Percentiles rank a stretch among this genome's conserved stretches.
Evolutionary conservation across 2,797 vertebrate species (phyloP).

Genomic region (Lindbergichthys nudifrons): DNA sequence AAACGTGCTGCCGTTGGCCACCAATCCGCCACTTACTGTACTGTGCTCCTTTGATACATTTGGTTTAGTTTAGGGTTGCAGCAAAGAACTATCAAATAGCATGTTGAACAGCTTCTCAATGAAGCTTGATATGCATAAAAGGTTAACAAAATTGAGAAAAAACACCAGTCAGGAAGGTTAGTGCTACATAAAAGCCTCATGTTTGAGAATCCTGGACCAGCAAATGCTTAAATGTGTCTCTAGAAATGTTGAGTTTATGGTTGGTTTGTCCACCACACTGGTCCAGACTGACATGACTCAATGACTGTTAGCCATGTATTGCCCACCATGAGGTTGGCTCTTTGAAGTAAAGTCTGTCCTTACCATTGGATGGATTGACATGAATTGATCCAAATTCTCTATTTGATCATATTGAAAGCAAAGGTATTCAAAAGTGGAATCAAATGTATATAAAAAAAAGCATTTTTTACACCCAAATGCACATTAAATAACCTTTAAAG

Average conservation of each 20-base stretch:
- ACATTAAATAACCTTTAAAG: slow-evolving; percentile 2
- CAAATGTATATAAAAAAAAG: not conserved
- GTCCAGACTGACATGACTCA: not conserved
- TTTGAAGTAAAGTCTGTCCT: not conserved
- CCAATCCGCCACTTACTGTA: not conserved
- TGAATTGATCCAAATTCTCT: not conserved
- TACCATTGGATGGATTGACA: not conserved
- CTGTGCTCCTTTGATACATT: not conserved
- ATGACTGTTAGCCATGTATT: not conserved
- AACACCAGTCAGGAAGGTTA: not conserved
- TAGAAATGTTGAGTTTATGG: no score
- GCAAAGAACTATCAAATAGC: not conserved
- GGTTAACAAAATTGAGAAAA: not conserved
- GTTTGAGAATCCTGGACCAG: not conserved
- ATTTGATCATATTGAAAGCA: not conserved
- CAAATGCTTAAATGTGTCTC: no score
- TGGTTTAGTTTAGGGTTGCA: not conserved
- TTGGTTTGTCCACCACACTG: not conserved
- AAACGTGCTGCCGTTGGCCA: not conserved
- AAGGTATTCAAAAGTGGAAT: not conserved
- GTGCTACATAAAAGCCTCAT: not conserved
- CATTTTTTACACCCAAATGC: not conserved
- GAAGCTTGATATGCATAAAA: not conserved
- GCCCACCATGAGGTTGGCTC: not conserved
- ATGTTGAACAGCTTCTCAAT: not conserved